Evolutionary conservation across 64 coral and sea anemone genomes (phyloP), one percentile per base, ranked within the genome.

Genomic region (Pocillopora damicornis): DNA sequence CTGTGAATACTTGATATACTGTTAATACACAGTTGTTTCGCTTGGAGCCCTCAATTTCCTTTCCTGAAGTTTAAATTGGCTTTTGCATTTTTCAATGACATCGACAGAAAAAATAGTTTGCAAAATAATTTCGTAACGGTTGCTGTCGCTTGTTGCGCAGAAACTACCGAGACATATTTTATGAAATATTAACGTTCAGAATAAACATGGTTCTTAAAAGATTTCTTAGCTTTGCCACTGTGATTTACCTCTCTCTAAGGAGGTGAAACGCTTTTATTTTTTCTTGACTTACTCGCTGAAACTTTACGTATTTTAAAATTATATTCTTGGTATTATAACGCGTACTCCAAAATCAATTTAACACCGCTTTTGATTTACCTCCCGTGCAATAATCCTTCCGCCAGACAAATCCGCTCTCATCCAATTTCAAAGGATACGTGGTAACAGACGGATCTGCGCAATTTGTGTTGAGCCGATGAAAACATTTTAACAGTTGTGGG

Each of bases 371-470:
- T 73, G 25, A 69, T 72, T 38, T 22, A 20, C 38, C 63, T 20
- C 81, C 37, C 42, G 67, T 69, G 36, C 42, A 17, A 58, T 85
- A 85, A 85, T 85, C 81, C 81, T 8, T 14, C 14, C 0, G 37
- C 7, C 63, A 85, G 81, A 85, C 81, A 85, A 85, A 85, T 85
- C 81, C 81, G 10, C 72, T 72, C 15, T 85, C 20, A 85, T 85
- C 81, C 64, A 85, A 73, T 85, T 81, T 68, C 65, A 73, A 85
- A 38, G 37, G 65, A 15, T 42, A 63, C 80, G 62, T 11, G 37
- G 11, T 13, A 42, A 23, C n/a, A 71, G 67, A 71, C 67, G 67
- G 67, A 71, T 71, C 67, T 71, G 67, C 67, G 67, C 22, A 71
- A 23, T 25, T 71, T 58, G 42, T 58, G 37, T 45, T 11, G 15